Evolutionary conservation across 2,888 invertebrate species (phyloP), one percentile per base, ranked within the genome.

Genomic region (Epinotia nisella): DNA sequence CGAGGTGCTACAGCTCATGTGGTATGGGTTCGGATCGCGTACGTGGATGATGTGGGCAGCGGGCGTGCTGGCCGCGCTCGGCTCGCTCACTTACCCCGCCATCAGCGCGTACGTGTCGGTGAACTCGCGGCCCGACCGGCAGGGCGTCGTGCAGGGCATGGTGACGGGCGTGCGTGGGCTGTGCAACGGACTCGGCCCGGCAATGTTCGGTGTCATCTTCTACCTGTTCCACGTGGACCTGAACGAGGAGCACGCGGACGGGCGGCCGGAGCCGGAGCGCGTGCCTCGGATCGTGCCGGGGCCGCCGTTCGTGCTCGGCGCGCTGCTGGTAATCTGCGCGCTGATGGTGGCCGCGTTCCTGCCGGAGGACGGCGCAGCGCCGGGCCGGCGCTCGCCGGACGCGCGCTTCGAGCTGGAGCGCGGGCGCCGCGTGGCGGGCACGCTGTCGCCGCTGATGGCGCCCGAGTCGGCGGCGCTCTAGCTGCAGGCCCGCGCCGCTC

Each of bases 11-110:
- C 99, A 99, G 90, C 95, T 99, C 77, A 96, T 99, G 94, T 99
- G 98, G 97, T 99, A 98, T 88, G 99, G 99, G 55, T 98, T 99
- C 85, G 98, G 99, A 71, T 98, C 98, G 81, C 97, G 98, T 83
- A 97, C 96, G 77, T 99, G 99, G 99, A 98, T 99, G 97, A 99
- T 99, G 98, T 99, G 99, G 99, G 97, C 98, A 53, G 99, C 99
- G 11, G 99, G 99, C 70, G 96, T 98, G 78, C 94, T 99, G 78
- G 99, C 99, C 51, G 98, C 99, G 15, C 95, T 99, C 80, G 98
- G 98, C 76, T 98, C 98, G 78, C 97, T 99, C 81, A 99, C 99
- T 3, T 99, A 99, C 94, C 99, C 99, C 49, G 99, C 99, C 70
- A 99, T 99, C 85, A 98, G 98, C 89, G 98, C 99, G 51, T 99